Evolutionary conservation across 2,888 invertebrate species (phyloP).

Genomic region (Ligdia adustata): DNA sequence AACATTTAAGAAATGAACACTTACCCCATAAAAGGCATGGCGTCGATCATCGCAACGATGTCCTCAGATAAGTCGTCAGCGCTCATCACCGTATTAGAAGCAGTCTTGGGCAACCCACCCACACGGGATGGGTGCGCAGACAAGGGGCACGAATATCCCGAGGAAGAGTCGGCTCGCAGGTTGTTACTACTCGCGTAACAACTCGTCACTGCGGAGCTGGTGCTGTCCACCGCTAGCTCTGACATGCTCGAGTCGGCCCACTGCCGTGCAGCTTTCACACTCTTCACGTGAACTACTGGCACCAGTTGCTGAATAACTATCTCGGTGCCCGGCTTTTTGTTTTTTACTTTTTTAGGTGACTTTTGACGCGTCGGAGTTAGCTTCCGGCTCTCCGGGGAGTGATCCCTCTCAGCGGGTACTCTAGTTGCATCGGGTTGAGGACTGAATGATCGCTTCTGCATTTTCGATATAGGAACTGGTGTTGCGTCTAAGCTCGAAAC

Average conservation of each 20-base stretch:
- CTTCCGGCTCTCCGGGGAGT: conserved; percentile 11
- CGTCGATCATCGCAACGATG: conserved; percentile 62
- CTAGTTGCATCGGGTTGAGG: neutral
- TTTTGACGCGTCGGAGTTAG: conserved; percentile 12
- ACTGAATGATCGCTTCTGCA: conserved; percentile 53
- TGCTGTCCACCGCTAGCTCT: neutral
- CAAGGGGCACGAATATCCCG: neutral
- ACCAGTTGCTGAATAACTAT: conserved; percentile 54
- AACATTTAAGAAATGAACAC: conserved; percentile 31
- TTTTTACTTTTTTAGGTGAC: conserved; percentile 17
- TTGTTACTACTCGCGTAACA: conserved; percentile 57
- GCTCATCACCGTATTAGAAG: conserved; percentile 3
- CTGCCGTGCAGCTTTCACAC: neutral
- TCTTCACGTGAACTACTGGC: conserved; percentile 44
- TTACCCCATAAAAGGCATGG: conserved; percentile 73
- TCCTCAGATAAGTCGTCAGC: conserved; percentile 50
- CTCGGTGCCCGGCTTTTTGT: conserved; percentile 26
- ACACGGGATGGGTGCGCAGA: conserved; percentile 15
- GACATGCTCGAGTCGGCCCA: neutral
- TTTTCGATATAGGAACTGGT: conserved; percentile 61
- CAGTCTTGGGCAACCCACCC: conserved; percentile 45
- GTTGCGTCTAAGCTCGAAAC: conserved; percentile 48
- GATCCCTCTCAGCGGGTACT: conserved; percentile 1
- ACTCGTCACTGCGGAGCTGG: conserved; percentile 38
- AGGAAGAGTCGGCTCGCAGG: conserved; percentile 16